Conservation (phyloP, 2,888 invertebrate species). For the Pseudococcus jackbeardsleyi region DNA sequence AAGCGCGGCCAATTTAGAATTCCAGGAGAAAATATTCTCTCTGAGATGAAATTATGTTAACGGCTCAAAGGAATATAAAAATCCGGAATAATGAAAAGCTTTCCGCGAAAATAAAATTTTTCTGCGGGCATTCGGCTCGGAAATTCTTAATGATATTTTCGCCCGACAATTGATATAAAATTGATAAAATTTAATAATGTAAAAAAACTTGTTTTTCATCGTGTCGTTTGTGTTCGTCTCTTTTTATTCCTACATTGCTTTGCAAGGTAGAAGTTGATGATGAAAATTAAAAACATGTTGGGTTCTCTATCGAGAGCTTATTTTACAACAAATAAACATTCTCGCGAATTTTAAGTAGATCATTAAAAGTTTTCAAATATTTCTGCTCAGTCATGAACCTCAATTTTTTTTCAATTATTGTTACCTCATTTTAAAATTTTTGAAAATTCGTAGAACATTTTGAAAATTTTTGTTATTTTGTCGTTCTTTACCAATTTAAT, state of each 20-base stretch:
- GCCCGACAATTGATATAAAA: constrained; percentile 19
- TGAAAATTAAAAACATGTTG: too few relatives aligned
- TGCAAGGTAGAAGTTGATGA: too few relatives aligned
- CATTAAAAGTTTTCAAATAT: too few relatives aligned
- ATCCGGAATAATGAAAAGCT: constrained; percentile 13
- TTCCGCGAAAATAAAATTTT: neutral
- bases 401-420: too few relatives aligned
- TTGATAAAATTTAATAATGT: constrained; percentile 7
- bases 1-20: neutral
- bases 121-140: neutral
- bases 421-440: too few relatives aligned
- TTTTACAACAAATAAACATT: too few relatives aligned
- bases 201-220: neutral
- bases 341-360: too few relatives aligned
- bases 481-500: too few relatives aligned
- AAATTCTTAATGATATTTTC: constrained; percentile 5
- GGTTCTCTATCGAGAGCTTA: too few relatives aligned
- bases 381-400: too few relatives aligned
- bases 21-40: neutral
- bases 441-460: too few relatives aligned
- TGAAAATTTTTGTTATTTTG: too few relatives aligned
- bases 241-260: neutral
- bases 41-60: neutral
- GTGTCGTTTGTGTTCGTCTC: neutral
- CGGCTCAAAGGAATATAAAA: constrained; percentile 10